Evolutionary conservation across 2,113 vertebrate genomes (phyloP).

Genomic region (Chelonoidis abingdonii): DNA sequence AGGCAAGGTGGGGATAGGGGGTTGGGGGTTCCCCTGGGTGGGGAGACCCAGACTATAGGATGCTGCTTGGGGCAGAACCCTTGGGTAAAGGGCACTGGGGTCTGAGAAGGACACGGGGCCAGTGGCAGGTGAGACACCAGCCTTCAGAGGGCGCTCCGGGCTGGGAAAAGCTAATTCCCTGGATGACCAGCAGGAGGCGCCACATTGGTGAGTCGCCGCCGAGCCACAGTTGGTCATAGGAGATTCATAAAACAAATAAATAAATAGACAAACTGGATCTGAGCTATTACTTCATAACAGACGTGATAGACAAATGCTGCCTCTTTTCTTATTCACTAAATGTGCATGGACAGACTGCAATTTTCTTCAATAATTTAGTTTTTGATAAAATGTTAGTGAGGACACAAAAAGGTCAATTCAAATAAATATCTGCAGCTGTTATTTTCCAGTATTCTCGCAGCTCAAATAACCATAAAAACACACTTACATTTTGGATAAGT

Average conservation of each 20-base stretch:
- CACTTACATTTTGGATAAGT: conserved; percentile 90
- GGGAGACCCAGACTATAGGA: no score
- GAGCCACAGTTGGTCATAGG: background rate
- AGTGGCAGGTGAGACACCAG: no score
- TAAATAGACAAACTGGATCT: background rate
- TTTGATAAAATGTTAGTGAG: background rate
- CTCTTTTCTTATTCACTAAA: background rate
- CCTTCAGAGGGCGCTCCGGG: no score
- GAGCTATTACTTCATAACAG: background rate
- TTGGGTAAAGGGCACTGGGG: no score
- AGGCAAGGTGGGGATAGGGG: no score
- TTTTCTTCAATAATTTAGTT: background rate
- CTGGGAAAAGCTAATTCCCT: no score
- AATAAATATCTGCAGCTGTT: background rate
- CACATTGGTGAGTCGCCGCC: no score
- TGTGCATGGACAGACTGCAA: background rate
- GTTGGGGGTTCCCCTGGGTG: no score
- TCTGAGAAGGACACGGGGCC: no score
- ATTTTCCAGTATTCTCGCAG: fast-evolving
- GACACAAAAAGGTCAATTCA: background rate
- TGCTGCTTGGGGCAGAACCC: no score
- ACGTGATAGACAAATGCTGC: background rate
- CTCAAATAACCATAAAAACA: background rate
- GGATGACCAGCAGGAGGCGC: no score
- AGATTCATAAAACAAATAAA: background rate